Evolutionary conservation across 1,140 invertebrate species (phyloP), one percentile per base, ranked within the genome.

Genomic region (Onthophagus taurus): DNA sequence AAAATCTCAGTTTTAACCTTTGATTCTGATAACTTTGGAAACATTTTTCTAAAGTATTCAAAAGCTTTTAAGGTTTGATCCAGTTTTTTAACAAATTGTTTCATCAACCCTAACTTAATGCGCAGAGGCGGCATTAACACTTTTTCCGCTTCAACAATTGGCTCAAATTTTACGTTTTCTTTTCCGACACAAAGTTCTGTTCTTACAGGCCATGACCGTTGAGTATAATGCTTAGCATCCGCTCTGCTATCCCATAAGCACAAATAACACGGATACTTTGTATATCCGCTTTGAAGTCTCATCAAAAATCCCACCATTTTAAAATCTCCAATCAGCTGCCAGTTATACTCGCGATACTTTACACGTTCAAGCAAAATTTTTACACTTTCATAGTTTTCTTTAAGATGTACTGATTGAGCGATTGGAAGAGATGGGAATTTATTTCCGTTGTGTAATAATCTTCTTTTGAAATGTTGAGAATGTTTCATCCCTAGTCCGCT

Each of bases 241-340:
- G 44, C 56, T 42, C 66, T 57, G 42, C 63, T 70, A 45, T 69
- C 55, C 63, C 67, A 71, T 33, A 64, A 47, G 44, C 65, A 69
- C 12, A 70, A 41, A 44, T 57, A 63, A 49, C 64, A 69, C 2
- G 50, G 48, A 47, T 55, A 64, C 44, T 71, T 71, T 31, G 61
- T 70, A 50, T 56, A 70, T 9, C 65, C 64, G 17, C 51, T 42
- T 52, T 69, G 66, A 17, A 64, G 42, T 39, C 66, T 63, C 26
- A 62, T 49, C 14, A 65, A 44, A 45, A 66, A 55, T 8, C 19
- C 48, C 5, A 67, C 43, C 31, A 68, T 60, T 52, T 65, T 66
- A 7, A 64, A 57, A 45, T 66, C 60, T 31, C 51, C 14, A n/a
- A n/a, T n/a, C n/a, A n/a, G n/a, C n/a, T n/a, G n/a, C n/a, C n/a